Evolutionary conservation across 2,888 invertebrate genomes (phyloP), one percentile per base, ranked within the genome.

Genomic region (Hyposoter didymator): DNA sequence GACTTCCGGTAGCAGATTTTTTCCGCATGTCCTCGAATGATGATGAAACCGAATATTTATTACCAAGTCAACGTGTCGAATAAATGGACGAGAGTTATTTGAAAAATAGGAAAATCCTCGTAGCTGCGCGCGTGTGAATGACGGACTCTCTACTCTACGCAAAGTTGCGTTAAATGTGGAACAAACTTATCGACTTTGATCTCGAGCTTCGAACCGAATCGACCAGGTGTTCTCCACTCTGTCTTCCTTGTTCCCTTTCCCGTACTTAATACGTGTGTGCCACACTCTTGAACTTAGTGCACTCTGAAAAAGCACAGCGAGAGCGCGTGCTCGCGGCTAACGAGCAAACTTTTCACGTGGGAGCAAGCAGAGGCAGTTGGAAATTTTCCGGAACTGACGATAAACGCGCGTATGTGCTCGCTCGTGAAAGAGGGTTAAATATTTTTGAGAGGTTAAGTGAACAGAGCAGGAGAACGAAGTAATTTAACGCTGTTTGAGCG

Each of bases 1-100:
- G 59, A 52, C 66, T 76, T 67, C 52, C 66, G 66, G 70, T 62
- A 70, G 45, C 35, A 47, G 59, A 79, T 28, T 47, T 69, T 47
- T 69, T 47, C n/a, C 14, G 39, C 28, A 55, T 45, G 49, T 69
- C 64, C 79, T 75, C 47, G 52, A n/a, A 74, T 45, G 47, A 45
- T 49, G 28, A 43, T 73, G 28, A 49, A 79, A 52, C 59, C 70
- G 64, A 45, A 75, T 70, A 80, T 84, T 84, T 84, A 84, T 84
- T 70, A 52, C 43, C 0, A 17, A 39, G 8, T 14, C 39, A 67
- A 22, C 10, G 39, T 22, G 22, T 43, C 39, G 43, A 43, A 67
- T 39, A 67, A 69, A 55, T 69, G 17, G 69, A 19, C 19, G 28
- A 8, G 28, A n/a, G 45, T 14, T 59, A 39, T 59, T 28, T 1